Percentiles rank a stretch among this genome's conserved stretches.
phyloP scores from a whole-genome alignment of 2,888 invertebrate genomes.

The Caradrina clavipalpis region DNA sequence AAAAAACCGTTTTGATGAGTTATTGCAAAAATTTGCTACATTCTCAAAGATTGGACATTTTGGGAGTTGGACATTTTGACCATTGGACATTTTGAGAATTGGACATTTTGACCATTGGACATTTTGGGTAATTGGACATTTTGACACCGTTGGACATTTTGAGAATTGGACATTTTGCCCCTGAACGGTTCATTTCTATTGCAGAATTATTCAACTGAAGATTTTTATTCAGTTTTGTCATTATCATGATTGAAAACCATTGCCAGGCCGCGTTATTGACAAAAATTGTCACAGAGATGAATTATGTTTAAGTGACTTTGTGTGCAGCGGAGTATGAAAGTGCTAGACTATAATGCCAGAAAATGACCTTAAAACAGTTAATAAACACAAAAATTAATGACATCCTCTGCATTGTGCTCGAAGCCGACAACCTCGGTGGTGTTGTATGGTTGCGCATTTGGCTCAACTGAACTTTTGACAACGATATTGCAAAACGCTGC shows the following conservation, averaged over 20 bases:
- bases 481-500: constrained; percentile 53
- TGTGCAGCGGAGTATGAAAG: constrained; percentile 43
- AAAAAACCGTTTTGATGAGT: too few species aligned
- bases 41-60: too few species aligned
- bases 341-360: constrained; percentile 42
- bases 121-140: too few species aligned
- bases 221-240: constrained; percentile 7
- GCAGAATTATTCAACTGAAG: constrained; percentile 3
- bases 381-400: constrained; percentile 59
- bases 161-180: too few species aligned
- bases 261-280: constrained; percentile 8
- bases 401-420: constrained; percentile 61
- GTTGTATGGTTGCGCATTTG: constrained; percentile 45
- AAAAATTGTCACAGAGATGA: constrained; percentile 31
- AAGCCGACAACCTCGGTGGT: constrained; percentile 50
- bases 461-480: constrained; percentile 60
- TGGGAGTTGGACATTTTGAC: too few species aligned
- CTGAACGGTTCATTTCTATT: constrained; percentile 12
- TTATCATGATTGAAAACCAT: not conserved
- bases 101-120: too few species aligned
- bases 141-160: too few species aligned
- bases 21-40: too few species aligned
- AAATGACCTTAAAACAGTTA: constrained; percentile 51
- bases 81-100: too few species aligned
- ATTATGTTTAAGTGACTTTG: constrained; percentile 32